A percentile compares a stretch with the other conserved stretches of the same genome.
Conservation (phyloP, 1,140 invertebrate species). For the Pteromalus puparum region DNA sequence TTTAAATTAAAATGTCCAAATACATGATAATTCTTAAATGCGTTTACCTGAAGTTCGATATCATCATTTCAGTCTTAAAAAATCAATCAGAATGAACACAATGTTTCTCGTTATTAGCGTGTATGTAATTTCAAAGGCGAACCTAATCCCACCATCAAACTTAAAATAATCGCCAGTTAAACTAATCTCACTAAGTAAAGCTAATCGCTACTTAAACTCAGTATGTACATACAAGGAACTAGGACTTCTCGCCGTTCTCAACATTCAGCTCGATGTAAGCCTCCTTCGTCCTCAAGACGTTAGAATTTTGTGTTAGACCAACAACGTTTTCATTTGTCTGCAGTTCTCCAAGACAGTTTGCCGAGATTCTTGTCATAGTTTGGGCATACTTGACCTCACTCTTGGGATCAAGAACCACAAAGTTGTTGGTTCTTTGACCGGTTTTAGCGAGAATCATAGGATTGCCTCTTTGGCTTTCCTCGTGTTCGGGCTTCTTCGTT, state of each 20-base stretch:
- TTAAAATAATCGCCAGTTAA: constrained; percentile 32
- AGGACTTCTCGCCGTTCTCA: constrained; percentile 4
- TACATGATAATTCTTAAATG: not conserved
- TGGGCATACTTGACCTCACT: constrained; percentile 25
- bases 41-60: not conserved
- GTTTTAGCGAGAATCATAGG: constrained; percentile 65
- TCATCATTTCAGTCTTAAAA: not conserved
- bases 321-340: not conserved
- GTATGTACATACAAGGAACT: constrained; percentile 34
- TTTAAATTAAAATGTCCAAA: not conserved
- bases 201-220: not conserved
- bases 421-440: constrained; percentile 29
- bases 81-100: constrained; percentile 27
- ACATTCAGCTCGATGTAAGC: not conserved
- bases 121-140: not conserved
- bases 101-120: not conserved
- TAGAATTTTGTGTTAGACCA: not conserved
- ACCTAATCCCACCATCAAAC: not conserved
- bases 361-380: not conserved
- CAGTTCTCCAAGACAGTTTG: not conserved
- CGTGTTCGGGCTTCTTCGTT: constrained; percentile 69
- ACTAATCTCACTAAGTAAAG: constrained; percentile 35
- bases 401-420: constrained; percentile 27
- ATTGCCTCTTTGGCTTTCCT: constrained; percentile 56
- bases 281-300: not conserved